phyloP scores from a whole-genome alignment of 2,888 invertebrate species.

The Hermaeophaga mercurialis region DNA sequence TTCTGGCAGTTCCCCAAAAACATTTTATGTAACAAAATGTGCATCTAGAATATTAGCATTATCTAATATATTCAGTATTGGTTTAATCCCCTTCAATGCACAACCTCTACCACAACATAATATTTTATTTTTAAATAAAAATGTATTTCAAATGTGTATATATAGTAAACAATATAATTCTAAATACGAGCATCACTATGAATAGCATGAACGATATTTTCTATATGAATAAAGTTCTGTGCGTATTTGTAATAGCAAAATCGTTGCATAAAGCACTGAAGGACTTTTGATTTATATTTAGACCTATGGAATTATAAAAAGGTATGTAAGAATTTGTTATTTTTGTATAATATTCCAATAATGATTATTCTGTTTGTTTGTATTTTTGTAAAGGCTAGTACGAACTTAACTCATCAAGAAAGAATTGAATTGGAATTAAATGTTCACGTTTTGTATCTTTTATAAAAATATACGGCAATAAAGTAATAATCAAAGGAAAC shows the following conservation, averaged over 20 bases:
- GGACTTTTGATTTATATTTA: conserved; percentile 31
- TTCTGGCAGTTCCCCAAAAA: conserved; percentile 10
- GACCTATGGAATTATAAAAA: not conserved
- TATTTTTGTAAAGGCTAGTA: too few relatives aligned
- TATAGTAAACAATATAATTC: conserved; percentile 32
- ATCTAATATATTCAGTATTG: conserved; percentile 28
- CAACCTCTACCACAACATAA: conserved; percentile 11
- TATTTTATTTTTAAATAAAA: conserved; percentile 12
- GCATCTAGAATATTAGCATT: not conserved
- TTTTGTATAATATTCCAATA: not conserved
- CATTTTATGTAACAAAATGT: conserved; percentile 15
- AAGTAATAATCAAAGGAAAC: too few relatives aligned
- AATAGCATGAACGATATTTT: conserved; percentile 41
- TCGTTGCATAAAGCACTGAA: conserved; percentile 42
- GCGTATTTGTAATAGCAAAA: conserved; percentile 45
- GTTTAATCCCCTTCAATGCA: conserved; percentile 14
- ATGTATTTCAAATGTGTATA: conserved; percentile 43
- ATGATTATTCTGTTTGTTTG: not conserved
- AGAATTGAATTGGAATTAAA: too few relatives aligned
- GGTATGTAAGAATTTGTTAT: conserved; percentile 5
- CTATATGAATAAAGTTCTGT: conserved; percentile 49
- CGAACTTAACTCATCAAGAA: too few relatives aligned
- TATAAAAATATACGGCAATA: too few relatives aligned
- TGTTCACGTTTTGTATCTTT: too few relatives aligned
- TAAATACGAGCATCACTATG: conserved; percentile 7